phyloP scores from a whole-genome alignment of 2,888 invertebrate species.

The Boloria selene region DNA sequence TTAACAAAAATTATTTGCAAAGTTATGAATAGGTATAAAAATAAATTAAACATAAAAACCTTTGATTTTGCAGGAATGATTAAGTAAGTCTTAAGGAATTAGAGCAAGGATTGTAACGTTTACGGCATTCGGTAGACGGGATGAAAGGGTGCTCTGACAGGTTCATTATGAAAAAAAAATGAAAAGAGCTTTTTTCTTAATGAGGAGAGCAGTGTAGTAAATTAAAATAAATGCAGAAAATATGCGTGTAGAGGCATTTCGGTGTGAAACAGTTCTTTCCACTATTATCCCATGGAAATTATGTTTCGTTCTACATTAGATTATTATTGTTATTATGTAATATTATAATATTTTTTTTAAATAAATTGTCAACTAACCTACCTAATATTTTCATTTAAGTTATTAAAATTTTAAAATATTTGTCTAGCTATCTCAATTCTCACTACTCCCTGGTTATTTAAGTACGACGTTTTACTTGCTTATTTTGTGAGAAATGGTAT shows the following conservation, averaged over 20 bases:
- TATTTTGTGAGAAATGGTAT: too few species aligned
- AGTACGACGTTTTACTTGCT: too few species aligned
- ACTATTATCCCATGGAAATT: neutral
- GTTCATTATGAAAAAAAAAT: conserved; percentile 20
- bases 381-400: too few species aligned
- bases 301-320: conserved; percentile 8
- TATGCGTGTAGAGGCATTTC: conserved; percentile 10
- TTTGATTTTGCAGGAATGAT: conserved; percentile 1
- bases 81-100: conserved; percentile 15
- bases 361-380: too few species aligned
- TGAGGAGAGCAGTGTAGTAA: conserved; percentile 14
- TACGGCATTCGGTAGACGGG: conserved; percentile 15
- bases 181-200: conserved; percentile 19
- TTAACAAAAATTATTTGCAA: too few species aligned
- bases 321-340: neutral
- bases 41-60: conserved; percentile 6
- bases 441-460: too few species aligned
- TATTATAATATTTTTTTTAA: neutral
- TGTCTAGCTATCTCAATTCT: too few species aligned
- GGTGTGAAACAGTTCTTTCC: neutral
- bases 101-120: conserved; percentile 14
- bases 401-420: too few species aligned
- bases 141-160: conserved; percentile 16
- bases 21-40: neutral
- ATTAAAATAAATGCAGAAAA: conserved; percentile 17